Conservation (phyloP, 2,888 invertebrate genomes). For the Eulithis prunata region DNA sequence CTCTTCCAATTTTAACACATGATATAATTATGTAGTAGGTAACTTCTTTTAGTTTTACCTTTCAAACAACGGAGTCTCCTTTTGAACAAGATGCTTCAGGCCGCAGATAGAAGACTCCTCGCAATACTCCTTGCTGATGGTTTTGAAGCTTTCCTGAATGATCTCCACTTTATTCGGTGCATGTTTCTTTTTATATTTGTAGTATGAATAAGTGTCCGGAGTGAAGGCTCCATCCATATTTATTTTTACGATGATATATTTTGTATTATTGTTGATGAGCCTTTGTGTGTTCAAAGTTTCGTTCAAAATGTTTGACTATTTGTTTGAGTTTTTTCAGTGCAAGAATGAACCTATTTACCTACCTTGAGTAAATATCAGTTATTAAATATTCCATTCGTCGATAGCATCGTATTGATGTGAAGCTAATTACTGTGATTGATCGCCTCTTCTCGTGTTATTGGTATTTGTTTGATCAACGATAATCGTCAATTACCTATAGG, state of each 20-base stretch:
- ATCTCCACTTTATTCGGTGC: slow-evolving; percentile 49
- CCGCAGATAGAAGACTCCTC: slow-evolving; percentile 78
- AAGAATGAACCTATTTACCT: slow-evolving; percentile 23
- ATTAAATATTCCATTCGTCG: slow-evolving; percentile 74
- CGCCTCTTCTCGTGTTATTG: slow-evolving; percentile 56
- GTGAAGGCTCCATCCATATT: slow-evolving; percentile 13
- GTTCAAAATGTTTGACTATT: background rate
- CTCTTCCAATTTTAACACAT: no score
- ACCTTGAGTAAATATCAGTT: slow-evolving; percentile 45
- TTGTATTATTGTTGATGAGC: background rate
- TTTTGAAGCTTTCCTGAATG: slow-evolving; percentile 64
- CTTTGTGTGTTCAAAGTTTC: no score
- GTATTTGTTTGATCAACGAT: slow-evolving; percentile 38
- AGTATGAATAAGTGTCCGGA: slow-evolving; percentile 22
- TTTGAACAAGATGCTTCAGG: slow-evolving; percentile 73
- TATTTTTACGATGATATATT: background rate
- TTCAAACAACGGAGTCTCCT: slow-evolving; percentile 66
- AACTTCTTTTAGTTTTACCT: slow-evolving; percentile 55
- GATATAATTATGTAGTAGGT: no score
- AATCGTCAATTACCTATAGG: slow-evolving; percentile 3
- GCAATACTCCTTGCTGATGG: slow-evolving; percentile 72
- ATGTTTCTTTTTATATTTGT: slow-evolving; percentile 39
- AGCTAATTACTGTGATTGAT: slow-evolving; percentile 76
- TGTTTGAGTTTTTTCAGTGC: slow-evolving; percentile 8
- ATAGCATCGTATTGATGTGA: slow-evolving; percentile 68